A percentile compares a stretch with the other conserved stretches of the same genome.
phyloP scores from a whole-genome alignment of 2,113 vertebrate species.

The Neolamprologus kungweensis region DNA sequence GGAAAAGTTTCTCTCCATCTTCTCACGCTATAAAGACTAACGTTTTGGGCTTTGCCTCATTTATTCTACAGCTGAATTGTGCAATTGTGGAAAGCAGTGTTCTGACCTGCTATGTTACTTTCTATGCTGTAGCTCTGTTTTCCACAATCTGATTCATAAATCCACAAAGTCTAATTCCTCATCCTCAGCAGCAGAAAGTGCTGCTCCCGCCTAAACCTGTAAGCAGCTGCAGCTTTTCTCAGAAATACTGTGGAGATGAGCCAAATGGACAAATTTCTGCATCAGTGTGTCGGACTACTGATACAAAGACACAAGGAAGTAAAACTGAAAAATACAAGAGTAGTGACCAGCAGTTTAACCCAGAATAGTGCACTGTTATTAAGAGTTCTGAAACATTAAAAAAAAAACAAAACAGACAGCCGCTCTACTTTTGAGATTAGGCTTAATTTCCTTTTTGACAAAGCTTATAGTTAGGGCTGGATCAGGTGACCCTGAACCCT shows the following conservation, averaged over 20 bases:
- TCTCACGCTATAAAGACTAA: neutral
- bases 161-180: neutral
- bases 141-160: neutral
- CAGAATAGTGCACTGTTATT: neutral
- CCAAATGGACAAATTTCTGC: neutral
- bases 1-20: neutral
- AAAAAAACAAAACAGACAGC: neutral
- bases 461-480: neutral
- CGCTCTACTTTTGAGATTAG: neutral
- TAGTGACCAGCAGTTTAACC: neutral
- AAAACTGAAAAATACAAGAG: neutral
- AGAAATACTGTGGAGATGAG: neutral
- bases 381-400: neutral
- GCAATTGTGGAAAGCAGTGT: neutral
- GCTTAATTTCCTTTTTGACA: neutral
- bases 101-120: neutral
- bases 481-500: neutral
- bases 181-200: neutral
- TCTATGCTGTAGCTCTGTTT: neutral
- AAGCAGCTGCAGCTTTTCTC: neutral
- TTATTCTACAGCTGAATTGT: neutral
- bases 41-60: neutral
- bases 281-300: neutral
- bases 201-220: neutral
- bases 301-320: neutral